Base-by-base conservation (phyloP, 1,140 invertebrate species). In the Branchinecta lindahli region DNA sequence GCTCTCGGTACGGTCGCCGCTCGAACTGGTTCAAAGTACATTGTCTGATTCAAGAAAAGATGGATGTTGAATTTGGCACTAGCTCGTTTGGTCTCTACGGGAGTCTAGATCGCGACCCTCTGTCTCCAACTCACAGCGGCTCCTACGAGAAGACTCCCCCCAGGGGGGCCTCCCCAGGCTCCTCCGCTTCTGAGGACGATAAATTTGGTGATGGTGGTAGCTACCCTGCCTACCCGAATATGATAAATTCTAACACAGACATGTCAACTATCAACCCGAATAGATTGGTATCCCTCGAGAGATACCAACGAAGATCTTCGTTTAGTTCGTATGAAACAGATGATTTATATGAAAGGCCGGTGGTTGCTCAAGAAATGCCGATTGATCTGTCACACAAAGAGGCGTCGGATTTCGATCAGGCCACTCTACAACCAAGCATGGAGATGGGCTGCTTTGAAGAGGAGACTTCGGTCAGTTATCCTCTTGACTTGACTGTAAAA, bases 21-120 rank as follows among this genome's bases (percentile, higher is more conserved):
- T 80, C 79, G 20, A 80, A 80, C 74, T 80, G 79, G 79, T 80
- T 80, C 75, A 80, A 80, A 74, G 80, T 80, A 70, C 79, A 80
- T 74, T 80, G 79, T 71, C 73, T 80, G 8, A 76, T 80, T 45
- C 78, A 80, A 72, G 77, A 76, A 65, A 76, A 78, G 46, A 72
- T 61, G 7, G 71, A 66, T 15, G 52, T 61, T 61, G 52, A 61
- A 15, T 61, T 61, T 61, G 52, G 52, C 18, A 61, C 52, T 15
- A 61, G 18, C 18, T 61, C 52, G 12, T 61, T 61, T 61, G 52
- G 52, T 61, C 52, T 61, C 18, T 61, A 61, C 52, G 52, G 52
- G 18, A 20, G 18, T 20, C 18, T 61, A 6, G 52, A 61, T 20
- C 52, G 18, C 12, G 52, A 61, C 18, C 52, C 52, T 61, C 18